phyloP scores from a whole-genome alignment of 2,888 invertebrate species.

The Agrilus cyanescens region DNA sequence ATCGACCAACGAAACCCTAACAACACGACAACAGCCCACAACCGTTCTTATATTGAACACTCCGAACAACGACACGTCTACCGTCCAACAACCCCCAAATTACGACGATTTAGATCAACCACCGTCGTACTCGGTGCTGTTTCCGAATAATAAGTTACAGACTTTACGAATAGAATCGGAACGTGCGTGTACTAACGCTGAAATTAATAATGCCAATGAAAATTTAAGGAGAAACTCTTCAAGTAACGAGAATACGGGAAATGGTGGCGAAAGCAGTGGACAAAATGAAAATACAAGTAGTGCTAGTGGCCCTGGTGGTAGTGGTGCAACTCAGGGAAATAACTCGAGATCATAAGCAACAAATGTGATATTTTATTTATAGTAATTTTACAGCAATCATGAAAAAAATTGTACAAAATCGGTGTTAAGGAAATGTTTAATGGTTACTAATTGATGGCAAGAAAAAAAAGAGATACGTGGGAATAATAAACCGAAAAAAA shows the following conservation, averaged over 20 bases:
- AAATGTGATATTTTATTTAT: no score
- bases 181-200: background rate
- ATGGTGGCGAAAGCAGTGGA: conserved; percentile 3
- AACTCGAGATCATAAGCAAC: no score
- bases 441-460: no score
- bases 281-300: no score
- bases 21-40: conserved; percentile 19
- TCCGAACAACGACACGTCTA: conserved; percentile 14
- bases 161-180: background rate
- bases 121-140: conserved; percentile 54
- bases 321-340: no score
- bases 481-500: no score
- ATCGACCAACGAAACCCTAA: conserved; percentile 18
- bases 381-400: no score
- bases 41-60: conserved; percentile 27
- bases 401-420: no score
- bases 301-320: no score
- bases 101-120: conserved; percentile 52
- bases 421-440: no score
- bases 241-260: conserved; percentile 2
- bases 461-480: no score
- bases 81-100: conserved; percentile 42
- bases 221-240: background rate
- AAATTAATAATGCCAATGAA: conserved; percentile 2
- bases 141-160: conserved; percentile 35